phyloP scores from a whole-genome alignment of 2,888 invertebrate genomes.

The Dynastes grantii region DNA sequence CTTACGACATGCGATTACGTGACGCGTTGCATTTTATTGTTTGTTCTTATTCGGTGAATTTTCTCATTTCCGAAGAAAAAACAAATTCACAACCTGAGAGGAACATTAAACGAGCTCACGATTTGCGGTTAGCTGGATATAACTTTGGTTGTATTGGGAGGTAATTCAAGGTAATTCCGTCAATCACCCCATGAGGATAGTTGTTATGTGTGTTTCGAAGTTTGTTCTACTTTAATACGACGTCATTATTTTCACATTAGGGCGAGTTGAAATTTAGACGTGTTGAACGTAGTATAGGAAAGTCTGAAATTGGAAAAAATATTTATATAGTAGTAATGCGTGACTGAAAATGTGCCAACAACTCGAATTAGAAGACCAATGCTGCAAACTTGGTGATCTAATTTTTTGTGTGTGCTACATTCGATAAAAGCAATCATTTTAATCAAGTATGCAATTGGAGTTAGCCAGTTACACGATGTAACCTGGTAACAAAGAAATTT shows the following conservation, averaged over 20 bases:
- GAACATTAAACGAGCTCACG: conserved; percentile 29
- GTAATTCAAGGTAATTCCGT: conserved; percentile 23
- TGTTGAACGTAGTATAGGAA: too few species aligned
- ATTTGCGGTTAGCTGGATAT: conserved; percentile 25
- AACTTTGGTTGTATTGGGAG: conserved; percentile 13
- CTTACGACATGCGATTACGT: conserved; percentile 27
- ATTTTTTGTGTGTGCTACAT: too few species aligned
- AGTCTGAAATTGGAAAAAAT: neutral
- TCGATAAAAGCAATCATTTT: too few species aligned
- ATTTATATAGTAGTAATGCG: neutral
- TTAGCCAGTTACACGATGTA: too few species aligned
- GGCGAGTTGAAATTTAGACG: neutral
- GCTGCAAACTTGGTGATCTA: too few species aligned
- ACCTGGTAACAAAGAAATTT: too few species aligned
- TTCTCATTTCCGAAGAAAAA: neutral
- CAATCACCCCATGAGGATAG: conserved; percentile 11
- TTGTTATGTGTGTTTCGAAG: conserved; percentile 13
- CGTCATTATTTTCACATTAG: conserved; percentile 28
- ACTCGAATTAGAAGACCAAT: too few species aligned
- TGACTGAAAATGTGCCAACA: too few species aligned
- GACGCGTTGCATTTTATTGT: conserved; percentile 5
- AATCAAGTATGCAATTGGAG: too few species aligned
- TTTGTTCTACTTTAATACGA: conserved; percentile 22
- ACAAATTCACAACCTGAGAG: conserved; percentile 1
- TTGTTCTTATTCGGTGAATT: neutral